A percentile compares a stretch with the other conserved stretches of the same genome.
Evolutionary conservation across 2,888 invertebrate genomes (phyloP).

Genomic region (Zeuzera pyrina): DNA sequence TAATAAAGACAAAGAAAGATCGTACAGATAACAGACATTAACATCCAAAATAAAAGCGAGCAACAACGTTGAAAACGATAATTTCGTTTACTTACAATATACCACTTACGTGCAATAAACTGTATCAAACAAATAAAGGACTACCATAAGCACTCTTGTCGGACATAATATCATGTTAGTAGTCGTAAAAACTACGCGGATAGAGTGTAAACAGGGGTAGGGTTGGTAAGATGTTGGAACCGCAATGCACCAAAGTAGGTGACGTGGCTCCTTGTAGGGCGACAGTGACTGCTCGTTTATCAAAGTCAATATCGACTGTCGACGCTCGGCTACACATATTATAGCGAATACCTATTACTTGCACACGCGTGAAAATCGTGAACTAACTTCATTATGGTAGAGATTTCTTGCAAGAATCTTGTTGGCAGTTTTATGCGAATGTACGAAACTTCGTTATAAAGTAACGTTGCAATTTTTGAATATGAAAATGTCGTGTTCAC

Average conservation of each 20-base stretch:
- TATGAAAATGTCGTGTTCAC: no score
- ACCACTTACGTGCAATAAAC: no score
- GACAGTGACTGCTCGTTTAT: constrained; percentile 67
- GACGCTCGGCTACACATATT: constrained; percentile 36
- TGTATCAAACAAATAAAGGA: no score
- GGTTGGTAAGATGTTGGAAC: constrained; percentile 49
- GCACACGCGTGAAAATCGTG: constrained; percentile 32
- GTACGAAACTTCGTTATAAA: no score
- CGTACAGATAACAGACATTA: no score
- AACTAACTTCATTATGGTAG: constrained; percentile 19
- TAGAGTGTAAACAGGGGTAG: constrained; percentile 60
- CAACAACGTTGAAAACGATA: no score
- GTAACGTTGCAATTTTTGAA: no score
- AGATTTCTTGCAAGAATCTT: no score
- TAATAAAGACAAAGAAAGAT: no score
- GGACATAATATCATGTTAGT: constrained; percentile 52
- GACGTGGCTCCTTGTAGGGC: constrained; percentile 63
- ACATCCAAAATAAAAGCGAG: no score
- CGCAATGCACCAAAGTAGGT: constrained; percentile 69
- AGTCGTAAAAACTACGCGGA: constrained; percentile 63
- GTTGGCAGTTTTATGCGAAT: no score
- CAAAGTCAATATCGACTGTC: constrained; percentile 70
- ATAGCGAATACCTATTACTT: constrained; percentile 34
- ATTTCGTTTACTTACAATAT: no score
- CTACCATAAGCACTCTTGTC: constrained; percentile 39